Percentiles rank a stretch among this genome's conserved stretches.
phyloP scores from a whole-genome alignment of 2,888 invertebrate genomes.

The Ctenicera cuprea region DNA sequence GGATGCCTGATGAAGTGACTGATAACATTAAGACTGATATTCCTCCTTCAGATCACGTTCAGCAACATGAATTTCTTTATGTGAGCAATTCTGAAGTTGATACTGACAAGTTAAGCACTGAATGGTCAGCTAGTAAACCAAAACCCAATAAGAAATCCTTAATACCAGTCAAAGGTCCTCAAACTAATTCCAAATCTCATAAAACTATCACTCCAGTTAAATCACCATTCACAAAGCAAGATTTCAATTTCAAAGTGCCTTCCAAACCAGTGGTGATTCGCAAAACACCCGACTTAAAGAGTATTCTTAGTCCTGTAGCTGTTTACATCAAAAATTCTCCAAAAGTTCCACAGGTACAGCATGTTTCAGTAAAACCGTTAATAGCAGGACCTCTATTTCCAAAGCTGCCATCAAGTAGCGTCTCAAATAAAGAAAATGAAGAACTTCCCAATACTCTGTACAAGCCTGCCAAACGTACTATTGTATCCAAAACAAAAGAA shows the following conservation, averaged over 20 bases:
- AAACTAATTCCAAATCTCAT: neutral
- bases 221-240: neutral
- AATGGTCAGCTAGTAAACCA: neutral
- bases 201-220: neutral
- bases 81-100: neutral
- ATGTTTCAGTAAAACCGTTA: slow-evolving; percentile 23
- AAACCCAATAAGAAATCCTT: neutral
- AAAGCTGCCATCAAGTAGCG: neutral
- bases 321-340: slow-evolving; percentile 56
- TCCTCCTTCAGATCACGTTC: too few species aligned
- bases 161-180: neutral
- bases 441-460: slow-evolving; percentile 16
- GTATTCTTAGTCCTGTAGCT: slow-evolving; percentile 47
- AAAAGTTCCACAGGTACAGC: slow-evolving; percentile 35
- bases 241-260: slow-evolving; percentile 3
- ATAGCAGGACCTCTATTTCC: neutral
- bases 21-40: neutral
- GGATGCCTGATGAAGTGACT: neutral
- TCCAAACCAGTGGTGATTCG: neutral
- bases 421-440: slow-evolving; percentile 5
- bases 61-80: neutral
- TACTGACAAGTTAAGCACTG: too few species aligned
- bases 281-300: slow-evolving; percentile 35
- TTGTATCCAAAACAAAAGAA: neutral
- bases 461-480: slow-evolving; percentile 20